These are phyloP conservation scores for Drosophila lowei DNA, from an alignment of 1,140 invertebrate genomes.

Conservation along the genomic window DNA sequence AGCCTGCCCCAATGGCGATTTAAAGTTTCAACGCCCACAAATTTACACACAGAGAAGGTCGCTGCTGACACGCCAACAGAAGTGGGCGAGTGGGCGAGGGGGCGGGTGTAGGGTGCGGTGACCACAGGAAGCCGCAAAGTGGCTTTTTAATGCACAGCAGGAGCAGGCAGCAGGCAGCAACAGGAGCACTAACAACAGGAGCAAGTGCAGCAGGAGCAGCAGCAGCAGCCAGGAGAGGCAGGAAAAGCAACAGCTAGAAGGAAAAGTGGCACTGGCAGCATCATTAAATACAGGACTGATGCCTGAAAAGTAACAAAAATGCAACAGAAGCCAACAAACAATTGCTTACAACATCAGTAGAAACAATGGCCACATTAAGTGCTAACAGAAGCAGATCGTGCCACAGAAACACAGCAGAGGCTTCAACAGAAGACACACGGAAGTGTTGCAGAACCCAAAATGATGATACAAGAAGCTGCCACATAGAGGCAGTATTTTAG, in stretches of 20 bases:
- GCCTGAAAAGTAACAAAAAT: too few species aligned
- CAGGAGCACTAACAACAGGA: conserved; percentile 27
- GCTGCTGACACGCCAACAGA: conserved; percentile 44
- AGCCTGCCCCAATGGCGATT: conserved; percentile 33
- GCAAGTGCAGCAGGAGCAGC: conserved; percentile 15
- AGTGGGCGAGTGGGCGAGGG: conserved; percentile 27
- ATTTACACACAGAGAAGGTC: conserved; percentile 45
- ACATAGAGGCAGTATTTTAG: too few species aligned
- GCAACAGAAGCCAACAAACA: too few species aligned
- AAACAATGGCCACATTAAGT: neutral
- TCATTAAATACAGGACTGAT: conserved; percentile 8
- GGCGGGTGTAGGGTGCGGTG: conserved; percentile 15
- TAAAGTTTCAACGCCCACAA: conserved; percentile 68
- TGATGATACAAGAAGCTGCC: too few species aligned
- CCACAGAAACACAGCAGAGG: too few species aligned
- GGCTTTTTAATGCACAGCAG: conserved; percentile 80
- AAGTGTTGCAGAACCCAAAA: too few species aligned
- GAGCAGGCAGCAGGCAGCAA: conserved; percentile 31
- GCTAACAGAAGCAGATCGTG: conserved; percentile 13
- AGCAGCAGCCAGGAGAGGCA: conserved; percentile 2
- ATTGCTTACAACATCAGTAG: too few species aligned
- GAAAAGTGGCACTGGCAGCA: conserved; percentile 8
- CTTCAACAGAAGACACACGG: too few species aligned
- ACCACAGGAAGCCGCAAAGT: conserved; percentile 78
- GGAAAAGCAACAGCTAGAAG: conserved; percentile 32